Evolutionary conservation across 2,888 invertebrate genomes (phyloP), one percentile per base, ranked within the genome.

Genomic region (Polia nebulosa): DNA sequence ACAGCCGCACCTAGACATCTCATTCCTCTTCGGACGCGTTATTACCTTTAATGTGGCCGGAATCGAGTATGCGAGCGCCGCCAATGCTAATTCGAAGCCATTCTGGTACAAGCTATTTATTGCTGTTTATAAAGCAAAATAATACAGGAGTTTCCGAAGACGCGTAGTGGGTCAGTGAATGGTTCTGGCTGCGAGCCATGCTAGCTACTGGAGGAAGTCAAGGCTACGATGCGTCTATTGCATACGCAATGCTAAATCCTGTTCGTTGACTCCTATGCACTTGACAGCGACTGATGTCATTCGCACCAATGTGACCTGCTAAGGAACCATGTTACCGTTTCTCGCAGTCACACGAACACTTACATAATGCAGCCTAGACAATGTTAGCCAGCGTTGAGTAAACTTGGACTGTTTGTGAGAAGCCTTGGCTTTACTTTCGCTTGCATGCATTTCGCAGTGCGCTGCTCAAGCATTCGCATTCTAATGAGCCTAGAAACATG

Each of bases 221-320:
- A 93, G 93, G 93, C 91, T 93, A 87, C 80, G 82, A 75, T 75
- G 89, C 92, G 89, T 92, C 90, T 87, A 90, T 86, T 92, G 94
- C 92, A 94, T 95, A 93, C 92, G 80, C 89, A 94, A 95, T 93
- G 85, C 82, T 84, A 86, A 91, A 93, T 94, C 94, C 94, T 95
- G 95, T 93, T 93, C 93, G 90, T 92, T 92, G 93, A 94, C 94
- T 94, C 86, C 88, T 87, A 88, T 93, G 93, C 92, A 94, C 93
- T 95, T 94, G 95, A 94, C 93, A 92, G 90, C 88, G 85, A 88
- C 90, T 93, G 93, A 93, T 94, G 94, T 93, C 94, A 94, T 93
- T 92, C 89, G 92, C 92, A 91, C 90, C 90, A 91, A 88, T 91
- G 92, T 92, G 95, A 95, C 94, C 95, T 93, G 94, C 92, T 93